Base-by-base conservation (phyloP, 1,140 invertebrate genomes). In the Drosophila carrolli region DNA sequence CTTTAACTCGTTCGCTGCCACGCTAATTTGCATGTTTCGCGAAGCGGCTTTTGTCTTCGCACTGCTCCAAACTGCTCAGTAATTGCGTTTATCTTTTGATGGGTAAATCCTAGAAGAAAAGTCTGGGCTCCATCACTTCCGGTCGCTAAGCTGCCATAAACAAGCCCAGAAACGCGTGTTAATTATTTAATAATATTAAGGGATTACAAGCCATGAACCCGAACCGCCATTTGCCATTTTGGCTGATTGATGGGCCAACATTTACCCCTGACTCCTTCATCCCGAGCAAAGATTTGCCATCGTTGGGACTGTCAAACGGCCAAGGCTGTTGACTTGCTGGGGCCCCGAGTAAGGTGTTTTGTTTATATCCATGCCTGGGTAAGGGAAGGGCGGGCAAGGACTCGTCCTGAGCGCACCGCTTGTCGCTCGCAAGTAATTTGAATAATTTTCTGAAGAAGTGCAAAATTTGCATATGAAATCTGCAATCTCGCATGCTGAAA, bases 21-120 rank as follows among this genome's bases (percentile, higher is more conserved):
- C 62, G 76, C 84, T 86, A 86, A 86, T 86, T 86, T 86, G 83
- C 83, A 89, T 86, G 80, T 83, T 84, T 77, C 74, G 73, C 80
- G 76, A 40, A 67, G 73, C 56, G 75, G 72, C 76, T 65, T 85
- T 51, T 56, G 70, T 46, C 37, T 27, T 46, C 40, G 47, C 38
- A 40, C 50, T 55, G n/a, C 62, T 54, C 55, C 41, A 66, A 83
- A 84, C 62, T 80, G 65, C 63, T 62, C 44, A 61, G 57, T 88
- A 88, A 88, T 88, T 88, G 84, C 61, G 80, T 84, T 89, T 88
- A 89, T 88, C 84, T 89, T 75, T 83, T 88, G 82, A 86, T 78
- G 82, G 72, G 41, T 79, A 81, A 86, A 88, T 86, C 78, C 78
- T 73, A 11, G 55, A 57, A 44, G 40, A 57, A 41, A 5, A 72